These are phyloP conservation scores for Numenius phaeopus DNA, from an alignment of 2,797 vertebrate genomes.

Conservation along the genomic window DNA sequence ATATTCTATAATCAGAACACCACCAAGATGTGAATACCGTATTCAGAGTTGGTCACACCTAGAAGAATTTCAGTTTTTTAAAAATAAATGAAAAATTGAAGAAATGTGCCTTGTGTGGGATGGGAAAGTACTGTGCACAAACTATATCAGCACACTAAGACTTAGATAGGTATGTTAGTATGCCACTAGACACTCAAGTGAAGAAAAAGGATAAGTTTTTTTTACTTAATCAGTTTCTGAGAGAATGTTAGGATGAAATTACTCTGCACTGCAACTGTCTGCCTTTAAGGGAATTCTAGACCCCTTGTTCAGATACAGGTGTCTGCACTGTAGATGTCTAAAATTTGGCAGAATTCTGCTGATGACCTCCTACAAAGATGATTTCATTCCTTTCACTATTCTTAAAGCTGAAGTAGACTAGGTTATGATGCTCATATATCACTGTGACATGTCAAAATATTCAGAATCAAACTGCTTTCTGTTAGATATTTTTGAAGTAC, in stretches of 20 bases:
- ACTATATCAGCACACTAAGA: neutral
- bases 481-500: neutral
- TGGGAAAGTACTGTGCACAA: neutral
- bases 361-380: neutral
- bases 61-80: neutral
- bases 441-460: rapidly evolving
- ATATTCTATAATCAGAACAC: neutral
- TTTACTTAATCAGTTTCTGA: neutral
- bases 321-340: neutral
- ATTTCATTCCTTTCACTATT: neutral
- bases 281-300: neutral
- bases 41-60: neutral
- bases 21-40: neutral
- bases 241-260: neutral
- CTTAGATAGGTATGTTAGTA: neutral
- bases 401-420: neutral
- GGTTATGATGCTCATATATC: neutral
- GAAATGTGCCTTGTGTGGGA: rapidly evolving
- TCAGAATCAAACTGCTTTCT: neutral
- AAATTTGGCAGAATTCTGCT: neutral
- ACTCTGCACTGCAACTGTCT: neutral
- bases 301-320: neutral
- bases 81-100: neutral
- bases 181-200: neutral
- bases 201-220: neutral